Evolutionary conservation across 2,888 invertebrate genomes (phyloP), one percentile per base, ranked within the genome.

Genomic region (Platycnemis pennipes): DNA sequence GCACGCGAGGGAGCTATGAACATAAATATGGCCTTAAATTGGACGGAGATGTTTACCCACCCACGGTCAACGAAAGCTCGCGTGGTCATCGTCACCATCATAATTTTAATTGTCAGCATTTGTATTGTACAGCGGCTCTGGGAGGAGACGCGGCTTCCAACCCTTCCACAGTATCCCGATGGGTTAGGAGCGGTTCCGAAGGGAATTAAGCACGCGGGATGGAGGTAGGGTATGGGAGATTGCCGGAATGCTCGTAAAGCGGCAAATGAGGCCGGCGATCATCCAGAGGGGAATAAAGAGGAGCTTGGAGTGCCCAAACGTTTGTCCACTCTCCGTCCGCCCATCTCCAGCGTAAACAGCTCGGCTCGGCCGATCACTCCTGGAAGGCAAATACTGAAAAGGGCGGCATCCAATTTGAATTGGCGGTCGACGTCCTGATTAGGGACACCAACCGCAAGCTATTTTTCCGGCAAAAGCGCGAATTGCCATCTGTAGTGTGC

Each of bases 11-110:
- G 22, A 88, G 49, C 88, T 88, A 88, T 88, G 88, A 88, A 88
- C 49, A 88, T 88, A 88, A 88, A 88, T 88, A 88, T 46, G 88
- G 46, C 46, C 46, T 46, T 13, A 88, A 88, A 88, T 88, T 88
- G 46, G 88, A 88, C 31, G 88, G 46, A 88, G n/a, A 49, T 88
- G n/a, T 88, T 77, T 77, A n/a, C 77, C n/a, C n/a, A n/a, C n/a
- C 77, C 88, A 11, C 49, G 19, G 49, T 49, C 88, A 7, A 31
- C 88, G 31, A 31, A 49, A 88, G 88, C 0, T 42, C 45, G 45
- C 45, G 88, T 45, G 26, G 22, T 49, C 46, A 88, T 88, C 88
- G 49, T 88, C 49, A 49, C 88, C 88, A 88, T 88, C 49, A 88
- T 88, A 88, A 88, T 46, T 26, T 45, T 88, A 4, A n/a, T 46